These are phyloP conservation scores for Drosophila emarginata DNA, from an alignment of 2,888 invertebrate species.

Conservation along the genomic window DNA sequence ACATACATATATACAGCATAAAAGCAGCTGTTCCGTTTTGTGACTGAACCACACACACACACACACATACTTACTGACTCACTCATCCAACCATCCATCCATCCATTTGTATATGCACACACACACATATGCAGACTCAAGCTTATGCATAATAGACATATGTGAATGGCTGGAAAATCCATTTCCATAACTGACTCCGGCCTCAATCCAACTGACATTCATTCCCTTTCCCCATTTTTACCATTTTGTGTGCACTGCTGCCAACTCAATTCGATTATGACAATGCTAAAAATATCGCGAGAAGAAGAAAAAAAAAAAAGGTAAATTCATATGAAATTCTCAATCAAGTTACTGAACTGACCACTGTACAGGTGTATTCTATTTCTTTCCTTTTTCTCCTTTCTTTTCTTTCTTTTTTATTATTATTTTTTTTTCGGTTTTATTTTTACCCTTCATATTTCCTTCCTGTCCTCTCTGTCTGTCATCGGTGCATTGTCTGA, in stretches of 20 bases:
- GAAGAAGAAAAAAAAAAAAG: conserved; percentile 55
- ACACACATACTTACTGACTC: not conserved
- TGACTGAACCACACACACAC: not conserved
- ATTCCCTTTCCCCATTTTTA: conserved; percentile 1
- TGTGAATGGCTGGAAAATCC: conserved; percentile 39
- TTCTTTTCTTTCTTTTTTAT: not conserved
- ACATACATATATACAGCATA: conserved; percentile 27
- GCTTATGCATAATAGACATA: conserved; percentile 68
- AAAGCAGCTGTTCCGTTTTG: conserved; percentile 67
- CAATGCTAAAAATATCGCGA: conserved; percentile 67
- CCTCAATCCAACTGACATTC: conserved; percentile 27
- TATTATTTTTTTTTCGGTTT: not conserved
- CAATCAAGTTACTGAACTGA: conserved; percentile 48
- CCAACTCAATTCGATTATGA: conserved; percentile 58
- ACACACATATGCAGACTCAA: conserved; percentile 7
- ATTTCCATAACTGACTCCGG: conserved; percentile 41
- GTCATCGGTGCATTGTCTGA: conserved; percentile 45
- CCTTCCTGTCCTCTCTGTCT: not conserved
- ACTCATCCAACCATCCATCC: not conserved
- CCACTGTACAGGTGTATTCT: conserved; percentile 7
- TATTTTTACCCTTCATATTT: conserved; percentile 3
- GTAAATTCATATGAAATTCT: conserved; percentile 55
- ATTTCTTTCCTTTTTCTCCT: not conserved
- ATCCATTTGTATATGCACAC: conserved; percentile 1
- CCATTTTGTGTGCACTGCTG: not conserved